A percentile compares a stretch with the other conserved stretches of the same genome.
Conservation (phyloP, 2,888 invertebrate genomes). For the Byasa hedistus region DNA sequence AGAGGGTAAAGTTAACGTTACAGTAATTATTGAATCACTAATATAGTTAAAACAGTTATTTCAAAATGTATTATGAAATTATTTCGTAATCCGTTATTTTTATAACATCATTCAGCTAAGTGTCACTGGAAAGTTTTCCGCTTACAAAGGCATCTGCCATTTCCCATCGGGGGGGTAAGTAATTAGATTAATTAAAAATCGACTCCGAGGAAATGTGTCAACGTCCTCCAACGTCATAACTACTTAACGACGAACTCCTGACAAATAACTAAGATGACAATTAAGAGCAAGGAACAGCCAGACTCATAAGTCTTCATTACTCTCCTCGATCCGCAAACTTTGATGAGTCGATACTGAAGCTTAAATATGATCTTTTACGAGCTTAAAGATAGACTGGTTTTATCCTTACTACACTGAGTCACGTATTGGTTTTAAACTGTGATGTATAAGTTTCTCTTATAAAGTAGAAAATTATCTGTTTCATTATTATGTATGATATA, state of each 20-base stretch:
- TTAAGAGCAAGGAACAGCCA: constrained; percentile 53
- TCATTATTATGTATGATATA: constrained; percentile 29
- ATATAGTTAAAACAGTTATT: background rate
- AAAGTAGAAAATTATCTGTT: constrained; percentile 5
- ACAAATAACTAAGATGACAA: constrained; percentile 60
- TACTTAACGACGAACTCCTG: constrained; percentile 37
- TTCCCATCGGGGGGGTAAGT: constrained; percentile 28
- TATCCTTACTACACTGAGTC: constrained; percentile 12
- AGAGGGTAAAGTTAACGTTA: too few relatives aligned
- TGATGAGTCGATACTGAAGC: constrained; percentile 49
- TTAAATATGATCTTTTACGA: constrained; percentile 48
- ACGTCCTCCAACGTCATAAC: constrained; percentile 33
- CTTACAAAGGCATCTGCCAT: constrained; percentile 22
- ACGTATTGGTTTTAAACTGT: background rate
- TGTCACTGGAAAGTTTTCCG: constrained; percentile 23
- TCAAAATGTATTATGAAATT: background rate
- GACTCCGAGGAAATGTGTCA: constrained; percentile 36
- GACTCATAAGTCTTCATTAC: constrained; percentile 79
- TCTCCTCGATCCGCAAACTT: constrained; percentile 56
- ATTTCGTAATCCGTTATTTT: background rate
- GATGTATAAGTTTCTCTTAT: background rate
- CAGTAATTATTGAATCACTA: background rate
- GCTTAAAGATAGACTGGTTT: constrained; percentile 27
- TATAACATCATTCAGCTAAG: constrained; percentile 16
- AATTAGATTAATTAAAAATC: constrained; percentile 40